Evolutionary conservation across 2,113 vertebrate genomes (phyloP), one percentile per base, ranked within the genome.

Genomic region (Mola mola): DNA sequence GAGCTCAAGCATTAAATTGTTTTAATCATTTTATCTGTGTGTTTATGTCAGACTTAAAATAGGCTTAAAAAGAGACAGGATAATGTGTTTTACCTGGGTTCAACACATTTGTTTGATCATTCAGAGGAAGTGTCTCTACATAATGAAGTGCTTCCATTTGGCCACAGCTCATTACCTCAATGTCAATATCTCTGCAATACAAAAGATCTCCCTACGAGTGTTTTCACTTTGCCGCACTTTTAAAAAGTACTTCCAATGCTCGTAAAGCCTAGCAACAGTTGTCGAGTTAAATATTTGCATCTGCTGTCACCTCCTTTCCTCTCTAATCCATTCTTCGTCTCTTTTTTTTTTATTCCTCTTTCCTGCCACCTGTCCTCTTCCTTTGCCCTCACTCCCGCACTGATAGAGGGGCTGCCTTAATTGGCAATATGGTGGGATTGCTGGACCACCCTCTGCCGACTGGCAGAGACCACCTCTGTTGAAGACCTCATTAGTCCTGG

Each of bases 401-500:
- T 33, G 57, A 42, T 24, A 52, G 22, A 46, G 29, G 52, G 11
- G 47, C 22, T 10, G 49, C 63, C 22, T 65, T 48, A 82, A 74
- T 72, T 73, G 67, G 34, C 50, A 68, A 60, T 57, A 52, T 31
- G 49, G 31, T 8, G 4, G 52, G 28, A 38, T 38, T 24, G 34
- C 56, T 61, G 56, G 50, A 71, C 49, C 57, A 25, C 63, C 65
- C 61, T 53, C 40, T 3, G 34, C 65, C 63, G 36, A 61, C 58
- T 58, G 52, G 20, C 50, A 63, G 33, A 48, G 42, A 60, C 38
- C 64, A 60, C 74, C 59, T 38, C 49, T 15, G 36, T 59, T 72
- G 72, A 84, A 82, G 57, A 75, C 65, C 80, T 81, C 42, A 67
- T 85, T 85, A 79, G 42, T 38, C 22, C 21, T 56, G 43, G 47